These are phyloP conservation scores for Cephalopachus bancanus DNA, from an alignment of 2,797 vertebrate genomes.

Conservation along the genomic window DNA sequence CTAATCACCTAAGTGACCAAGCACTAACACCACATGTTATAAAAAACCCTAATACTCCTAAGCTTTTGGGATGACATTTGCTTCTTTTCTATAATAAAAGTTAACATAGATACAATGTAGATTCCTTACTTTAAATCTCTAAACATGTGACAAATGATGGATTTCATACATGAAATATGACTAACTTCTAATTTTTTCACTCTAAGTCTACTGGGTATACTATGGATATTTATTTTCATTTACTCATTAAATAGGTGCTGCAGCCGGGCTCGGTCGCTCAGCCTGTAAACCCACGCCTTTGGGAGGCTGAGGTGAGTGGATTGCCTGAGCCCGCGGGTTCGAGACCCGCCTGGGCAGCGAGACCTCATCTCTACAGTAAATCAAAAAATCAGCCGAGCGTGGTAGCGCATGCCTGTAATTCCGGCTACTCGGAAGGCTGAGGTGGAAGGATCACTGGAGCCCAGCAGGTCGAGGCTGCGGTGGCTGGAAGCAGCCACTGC, in stretches of 20 bases:
- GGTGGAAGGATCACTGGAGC: too few species aligned
- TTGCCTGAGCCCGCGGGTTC: too few species aligned
- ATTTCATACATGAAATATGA: neutral
- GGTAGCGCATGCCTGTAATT: too few species aligned
- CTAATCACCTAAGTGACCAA: constrained; percentile 46
- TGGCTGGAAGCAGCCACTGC: too few species aligned
- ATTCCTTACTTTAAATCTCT: neutral
- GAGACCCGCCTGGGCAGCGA: too few species aligned
- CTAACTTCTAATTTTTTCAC: neutral
- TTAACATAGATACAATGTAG: neutral
- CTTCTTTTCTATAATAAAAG: neutral
- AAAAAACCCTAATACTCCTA: neutral
- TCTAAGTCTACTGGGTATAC: neutral
- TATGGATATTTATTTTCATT: neutral
- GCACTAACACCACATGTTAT: neutral
- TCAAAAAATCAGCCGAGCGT: too few species aligned
- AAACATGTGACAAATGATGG: neutral
- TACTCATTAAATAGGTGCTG: neutral
- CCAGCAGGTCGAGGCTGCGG: too few species aligned
- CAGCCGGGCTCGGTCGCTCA: too few species aligned
- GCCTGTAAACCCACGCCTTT: too few species aligned
- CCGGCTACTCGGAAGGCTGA: too few species aligned
- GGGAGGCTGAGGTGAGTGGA: too few species aligned
- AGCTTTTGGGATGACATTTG: neutral
- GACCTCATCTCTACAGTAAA: too few species aligned